phyloP scores from a whole-genome alignment of 2,888 invertebrate species.

The Meta bourneti region DNA sequence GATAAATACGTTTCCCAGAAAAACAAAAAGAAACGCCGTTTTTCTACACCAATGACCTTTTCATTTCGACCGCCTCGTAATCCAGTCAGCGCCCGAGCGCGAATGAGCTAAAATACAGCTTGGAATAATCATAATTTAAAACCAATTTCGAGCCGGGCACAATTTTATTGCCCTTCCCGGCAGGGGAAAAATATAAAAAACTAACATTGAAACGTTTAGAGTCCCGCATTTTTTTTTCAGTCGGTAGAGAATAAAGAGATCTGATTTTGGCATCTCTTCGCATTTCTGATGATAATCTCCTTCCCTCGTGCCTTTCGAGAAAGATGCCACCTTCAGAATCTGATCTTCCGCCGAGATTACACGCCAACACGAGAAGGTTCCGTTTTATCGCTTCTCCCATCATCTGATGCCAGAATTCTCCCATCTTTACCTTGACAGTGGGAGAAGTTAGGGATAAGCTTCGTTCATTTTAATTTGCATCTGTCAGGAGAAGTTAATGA shows the following conservation, averaged over 20 bases:
- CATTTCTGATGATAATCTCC: slow-evolving; percentile 40
- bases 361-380: slow-evolving; percentile 38
- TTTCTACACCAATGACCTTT: too few species aligned
- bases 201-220: slow-evolving; percentile 23
- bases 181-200: background rate
- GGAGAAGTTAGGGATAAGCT: background rate
- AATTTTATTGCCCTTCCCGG: too few species aligned
- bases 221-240: slow-evolving; percentile 8
- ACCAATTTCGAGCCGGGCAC: too few species aligned
- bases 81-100: too few species aligned
- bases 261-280: slow-evolving; percentile 27
- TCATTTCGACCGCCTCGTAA: too few species aligned
- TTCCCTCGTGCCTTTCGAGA: slow-evolving; percentile 11
- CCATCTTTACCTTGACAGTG: slow-evolving; percentile 1
- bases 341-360: slow-evolving; percentile 35
- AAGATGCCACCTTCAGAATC: slow-evolving; percentile 18
- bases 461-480: slow-evolving; percentile 19
- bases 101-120: too few species aligned
- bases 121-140: too few species aligned
- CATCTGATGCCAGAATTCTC: slow-evolving; percentile 8
- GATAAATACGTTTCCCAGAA: too few species aligned
- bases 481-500: slow-evolving; percentile 9
- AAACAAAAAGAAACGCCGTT: too few species aligned
- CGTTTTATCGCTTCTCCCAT: slow-evolving; percentile 28
- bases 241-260: slow-evolving; percentile 51